Conservation (phyloP, 2,888 invertebrate species). For the Halictus quadricinctus region DNA sequence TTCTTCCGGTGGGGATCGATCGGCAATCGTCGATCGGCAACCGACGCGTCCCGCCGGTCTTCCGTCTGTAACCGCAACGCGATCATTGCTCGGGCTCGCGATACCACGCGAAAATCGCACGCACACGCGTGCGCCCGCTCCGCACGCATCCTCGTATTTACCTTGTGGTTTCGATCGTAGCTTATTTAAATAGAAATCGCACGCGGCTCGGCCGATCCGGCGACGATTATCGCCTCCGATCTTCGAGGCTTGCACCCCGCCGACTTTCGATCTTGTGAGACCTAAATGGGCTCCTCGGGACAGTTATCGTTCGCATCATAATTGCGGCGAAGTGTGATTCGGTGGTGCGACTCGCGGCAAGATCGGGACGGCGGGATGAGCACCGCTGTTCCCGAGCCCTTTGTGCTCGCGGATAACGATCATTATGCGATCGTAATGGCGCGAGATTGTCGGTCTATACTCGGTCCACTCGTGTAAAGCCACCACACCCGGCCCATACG, state of each 20-base stretch:
- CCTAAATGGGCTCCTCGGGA: background rate
- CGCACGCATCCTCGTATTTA: constrained; percentile 74
- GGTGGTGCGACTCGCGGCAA: constrained; percentile 2
- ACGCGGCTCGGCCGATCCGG: constrained; percentile 41
- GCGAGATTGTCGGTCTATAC: constrained; percentile 76
- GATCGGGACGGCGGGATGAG: constrained; percentile 56
- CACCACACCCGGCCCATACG: constrained; percentile 55
- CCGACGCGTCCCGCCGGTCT: constrained; percentile 48
- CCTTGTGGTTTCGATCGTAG: constrained; percentile 80
- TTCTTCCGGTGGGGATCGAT: constrained; percentile 45
- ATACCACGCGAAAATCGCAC: constrained; percentile 63
- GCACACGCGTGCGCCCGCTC: constrained; percentile 41
- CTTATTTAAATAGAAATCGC: constrained; percentile 82
- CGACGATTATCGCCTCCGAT: constrained; percentile 61
- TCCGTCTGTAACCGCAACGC: constrained; percentile 72
- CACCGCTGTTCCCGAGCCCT: constrained; percentile 70
- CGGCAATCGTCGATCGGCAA: constrained; percentile 67
- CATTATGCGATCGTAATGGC: constrained; percentile 78
- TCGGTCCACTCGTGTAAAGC: constrained; percentile 65
- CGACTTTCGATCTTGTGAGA: constrained; percentile 31
- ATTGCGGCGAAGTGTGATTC: constrained; percentile 65
- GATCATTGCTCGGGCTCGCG: constrained; percentile 65
- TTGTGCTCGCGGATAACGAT: constrained; percentile 76
- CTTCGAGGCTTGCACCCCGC: constrained; percentile 31
- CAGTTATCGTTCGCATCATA: constrained; percentile 53